Evolutionary conservation across 2,797 vertebrate genomes (phyloP).

Genomic region (Mus minutoides): DNA sequence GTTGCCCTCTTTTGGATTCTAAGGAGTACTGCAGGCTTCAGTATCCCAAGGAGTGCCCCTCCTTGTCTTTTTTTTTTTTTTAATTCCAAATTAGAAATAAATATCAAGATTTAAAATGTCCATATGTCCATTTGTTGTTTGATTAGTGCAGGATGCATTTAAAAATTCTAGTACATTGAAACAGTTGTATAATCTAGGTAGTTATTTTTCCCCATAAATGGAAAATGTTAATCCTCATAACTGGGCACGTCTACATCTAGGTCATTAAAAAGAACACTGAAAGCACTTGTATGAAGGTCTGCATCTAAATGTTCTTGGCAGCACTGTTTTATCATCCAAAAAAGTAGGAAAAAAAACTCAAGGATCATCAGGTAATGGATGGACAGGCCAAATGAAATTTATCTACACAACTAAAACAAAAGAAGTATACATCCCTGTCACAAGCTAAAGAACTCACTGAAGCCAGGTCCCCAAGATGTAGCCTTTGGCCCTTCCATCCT

Average conservation of each 20-base stretch:
- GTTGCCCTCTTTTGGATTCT: slow-evolving; percentile 66
- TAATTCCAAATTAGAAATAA: slow-evolving; percentile 8
- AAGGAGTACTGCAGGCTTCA: slow-evolving; percentile 36
- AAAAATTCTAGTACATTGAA: background rate
- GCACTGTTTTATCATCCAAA: background rate
- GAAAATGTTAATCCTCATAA: background rate
- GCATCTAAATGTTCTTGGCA: background rate
- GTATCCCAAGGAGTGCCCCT: background rate
- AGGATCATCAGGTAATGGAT: background rate
- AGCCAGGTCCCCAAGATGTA: background rate
- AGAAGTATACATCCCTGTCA: background rate
- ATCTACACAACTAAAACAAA: background rate
- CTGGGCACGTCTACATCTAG: background rate
- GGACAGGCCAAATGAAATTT: background rate
- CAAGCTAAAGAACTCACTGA: background rate
- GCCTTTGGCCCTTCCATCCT: background rate
- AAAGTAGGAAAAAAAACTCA: background rate
- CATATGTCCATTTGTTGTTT: background rate
- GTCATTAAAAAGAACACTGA: background rate
- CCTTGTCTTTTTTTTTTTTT: background rate
- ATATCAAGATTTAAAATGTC: background rate
- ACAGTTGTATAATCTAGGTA: background rate
- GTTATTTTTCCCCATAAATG: background rate
- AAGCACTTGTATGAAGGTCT: background rate
- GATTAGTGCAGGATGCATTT: slow-evolving; percentile 15